Evolutionary conservation across 2,888 invertebrate species (phyloP).

Genomic region (Nomada ruficornis): DNA sequence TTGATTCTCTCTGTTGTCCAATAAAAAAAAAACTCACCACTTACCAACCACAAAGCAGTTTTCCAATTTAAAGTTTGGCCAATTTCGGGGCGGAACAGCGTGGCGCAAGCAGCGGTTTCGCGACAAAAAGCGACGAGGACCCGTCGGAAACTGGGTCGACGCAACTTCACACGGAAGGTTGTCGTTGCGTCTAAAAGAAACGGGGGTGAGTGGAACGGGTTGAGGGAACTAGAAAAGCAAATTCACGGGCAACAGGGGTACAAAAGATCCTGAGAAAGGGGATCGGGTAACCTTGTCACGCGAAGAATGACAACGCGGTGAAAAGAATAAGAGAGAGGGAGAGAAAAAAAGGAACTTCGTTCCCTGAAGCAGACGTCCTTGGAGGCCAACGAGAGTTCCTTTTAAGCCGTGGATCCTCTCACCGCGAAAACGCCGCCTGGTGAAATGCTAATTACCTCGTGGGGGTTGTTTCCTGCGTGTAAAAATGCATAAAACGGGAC

Average conservation of each 20-base stretch:
- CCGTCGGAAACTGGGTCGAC: conserved; percentile 31
- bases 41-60: too few species aligned
- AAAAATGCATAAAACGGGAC: conserved; percentile 48
- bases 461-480: conserved; percentile 56
- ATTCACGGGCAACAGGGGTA: conserved; percentile 13
- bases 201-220: background rate
- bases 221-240: background rate
- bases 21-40: too few species aligned
- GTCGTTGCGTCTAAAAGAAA: background rate
- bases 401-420: background rate
- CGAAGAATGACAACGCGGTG: conserved; percentile 7
- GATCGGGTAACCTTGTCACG: conserved; percentile 32
- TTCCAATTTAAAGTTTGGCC: conserved; percentile 5
- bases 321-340: background rate
- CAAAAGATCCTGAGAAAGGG: conserved; percentile 9
- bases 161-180: conserved; percentile 25
- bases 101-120: background rate
- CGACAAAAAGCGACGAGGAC: background rate
- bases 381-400: background rate
- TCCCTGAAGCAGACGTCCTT: conserved; percentile 23
- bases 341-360: conserved; percentile 31
- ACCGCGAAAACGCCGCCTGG: conserved; percentile 39
- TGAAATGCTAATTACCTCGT: conserved; percentile 69
- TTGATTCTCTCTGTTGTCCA: too few species aligned
- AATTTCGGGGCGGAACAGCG: conserved; percentile 2